Conservation (phyloP, 2,888 invertebrate genomes). For the Pherbina coryleti region DNA sequence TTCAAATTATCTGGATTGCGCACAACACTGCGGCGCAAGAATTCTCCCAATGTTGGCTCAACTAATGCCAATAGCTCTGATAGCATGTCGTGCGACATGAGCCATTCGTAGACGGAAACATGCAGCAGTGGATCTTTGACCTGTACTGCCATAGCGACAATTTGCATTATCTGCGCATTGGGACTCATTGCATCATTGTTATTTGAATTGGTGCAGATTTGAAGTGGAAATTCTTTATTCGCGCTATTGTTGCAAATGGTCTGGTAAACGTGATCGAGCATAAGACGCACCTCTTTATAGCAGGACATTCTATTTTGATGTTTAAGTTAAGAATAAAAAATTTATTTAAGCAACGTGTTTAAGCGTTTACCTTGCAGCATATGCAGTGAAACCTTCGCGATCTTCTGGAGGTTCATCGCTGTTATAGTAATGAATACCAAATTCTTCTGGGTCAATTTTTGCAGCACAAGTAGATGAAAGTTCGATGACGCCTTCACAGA, state of each 20-base stretch:
- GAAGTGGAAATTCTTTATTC: slow-evolving; percentile 55
- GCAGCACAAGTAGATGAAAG: slow-evolving; percentile 86
- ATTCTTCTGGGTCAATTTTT: slow-evolving; percentile 89
- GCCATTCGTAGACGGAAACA: slow-evolving; percentile 93
- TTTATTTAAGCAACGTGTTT: neutral
- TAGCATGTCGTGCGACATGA: slow-evolving; percentile 82
- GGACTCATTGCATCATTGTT: slow-evolving; percentile 54
- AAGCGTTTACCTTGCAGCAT: slow-evolving; percentile 72
- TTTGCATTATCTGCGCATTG: slow-evolving; percentile 71
- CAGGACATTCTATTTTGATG: slow-evolving; percentile 79
- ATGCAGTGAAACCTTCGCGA: slow-evolving; percentile 83
- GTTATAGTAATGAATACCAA: slow-evolving; percentile 89
- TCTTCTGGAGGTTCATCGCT: slow-evolving; percentile 87
- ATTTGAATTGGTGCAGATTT: slow-evolving; percentile 42
- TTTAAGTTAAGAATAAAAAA: neutral
- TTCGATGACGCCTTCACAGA: slow-evolving; percentile 91
- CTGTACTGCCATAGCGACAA: slow-evolving; percentile 78
- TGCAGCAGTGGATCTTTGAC: slow-evolving; percentile 90
- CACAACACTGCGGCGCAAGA: slow-evolving; percentile 68
- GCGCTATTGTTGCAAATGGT: slow-evolving; percentile 59
- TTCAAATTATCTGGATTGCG: slow-evolving; percentile 74
- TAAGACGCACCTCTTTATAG: slow-evolving; percentile 87
- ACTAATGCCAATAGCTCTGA: slow-evolving; percentile 75
- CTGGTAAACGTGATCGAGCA: slow-evolving; percentile 74
- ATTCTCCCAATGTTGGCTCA: slow-evolving; percentile 69